These are phyloP conservation scores for Laodelphax striatellus DNA, from an alignment of 1,140 invertebrate species.

Conservation along the genomic window DNA sequence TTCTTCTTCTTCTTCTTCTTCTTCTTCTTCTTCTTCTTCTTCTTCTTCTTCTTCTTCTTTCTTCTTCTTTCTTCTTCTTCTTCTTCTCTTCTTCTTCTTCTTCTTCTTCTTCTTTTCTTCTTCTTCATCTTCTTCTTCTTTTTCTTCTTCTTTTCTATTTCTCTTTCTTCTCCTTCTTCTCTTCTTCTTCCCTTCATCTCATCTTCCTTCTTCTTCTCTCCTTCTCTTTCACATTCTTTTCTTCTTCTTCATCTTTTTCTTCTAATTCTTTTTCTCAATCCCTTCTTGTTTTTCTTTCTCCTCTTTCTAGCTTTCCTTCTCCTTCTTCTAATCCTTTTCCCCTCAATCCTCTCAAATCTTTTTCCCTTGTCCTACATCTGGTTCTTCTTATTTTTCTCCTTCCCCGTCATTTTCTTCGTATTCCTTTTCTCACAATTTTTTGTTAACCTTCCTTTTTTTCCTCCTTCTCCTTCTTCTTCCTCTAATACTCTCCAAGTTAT, in stretches of 20 bases:
- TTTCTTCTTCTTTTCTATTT: neutral
- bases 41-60: neutral
- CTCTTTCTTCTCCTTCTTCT: no score
- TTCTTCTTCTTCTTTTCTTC: neutral
- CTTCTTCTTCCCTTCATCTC: neutral
- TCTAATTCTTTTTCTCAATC: neutral
- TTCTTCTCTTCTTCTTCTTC: neutral
- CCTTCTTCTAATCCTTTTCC: neutral
- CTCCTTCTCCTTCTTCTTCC: no score
- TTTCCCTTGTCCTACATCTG: no score
- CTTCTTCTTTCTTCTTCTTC: neutral
- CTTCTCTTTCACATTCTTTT: neutral
- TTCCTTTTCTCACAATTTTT: no score
- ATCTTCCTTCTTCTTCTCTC: neutral
- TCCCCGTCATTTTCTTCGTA: no score
- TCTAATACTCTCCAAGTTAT: no score
- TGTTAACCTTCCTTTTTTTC: no score
- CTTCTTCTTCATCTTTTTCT: neutral
- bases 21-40: neutral
- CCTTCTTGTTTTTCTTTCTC: neutral
- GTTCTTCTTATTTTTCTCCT: neutral
- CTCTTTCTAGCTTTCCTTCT: neutral
- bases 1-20: neutral
- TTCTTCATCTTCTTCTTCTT: neutral
- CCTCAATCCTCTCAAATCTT: no score